These are phyloP conservation scores for Ophiothrix spiculata DNA, from an alignment of 35 echinoderm and acorn worm genomes.

Conservation along the genomic window DNA sequence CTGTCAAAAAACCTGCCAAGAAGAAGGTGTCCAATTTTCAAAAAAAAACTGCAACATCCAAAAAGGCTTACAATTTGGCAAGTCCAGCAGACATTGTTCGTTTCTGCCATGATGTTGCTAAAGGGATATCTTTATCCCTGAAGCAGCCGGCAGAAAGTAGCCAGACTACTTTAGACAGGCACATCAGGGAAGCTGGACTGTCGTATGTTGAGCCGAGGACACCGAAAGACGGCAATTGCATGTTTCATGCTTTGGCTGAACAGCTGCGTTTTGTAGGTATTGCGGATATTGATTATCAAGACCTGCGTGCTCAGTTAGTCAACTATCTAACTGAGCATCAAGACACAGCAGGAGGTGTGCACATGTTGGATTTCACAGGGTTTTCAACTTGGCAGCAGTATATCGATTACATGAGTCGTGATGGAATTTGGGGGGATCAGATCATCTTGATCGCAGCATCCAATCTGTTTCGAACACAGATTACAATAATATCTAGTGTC, in stretches of 20 bases:
- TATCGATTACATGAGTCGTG: background rate
- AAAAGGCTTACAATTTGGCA: too few relatives aligned
- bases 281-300: background rate
- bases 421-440: background rate
- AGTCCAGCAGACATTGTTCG: too few relatives aligned
- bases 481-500: background rate
- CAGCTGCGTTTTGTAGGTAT: background rate
- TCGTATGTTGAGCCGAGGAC: too few relatives aligned
- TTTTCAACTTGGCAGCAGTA: background rate
- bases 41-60: too few relatives aligned
- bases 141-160: too few relatives aligned
- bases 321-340: background rate
- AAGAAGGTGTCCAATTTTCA: too few relatives aligned
- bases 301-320: background rate
- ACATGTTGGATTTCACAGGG: background rate
- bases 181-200: too few relatives aligned
- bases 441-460: background rate
- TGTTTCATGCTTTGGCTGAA: background rate
- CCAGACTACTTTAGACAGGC: too few relatives aligned
- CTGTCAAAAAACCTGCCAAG: background rate
- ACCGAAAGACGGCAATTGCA: background rate
- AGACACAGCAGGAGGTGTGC: background rate
- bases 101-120: too few relatives aligned
- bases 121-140: too few relatives aligned
- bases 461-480: background rate